Conservation (phyloP, 2,888 invertebrate species). For the Gasteruption jaculator region DNA sequence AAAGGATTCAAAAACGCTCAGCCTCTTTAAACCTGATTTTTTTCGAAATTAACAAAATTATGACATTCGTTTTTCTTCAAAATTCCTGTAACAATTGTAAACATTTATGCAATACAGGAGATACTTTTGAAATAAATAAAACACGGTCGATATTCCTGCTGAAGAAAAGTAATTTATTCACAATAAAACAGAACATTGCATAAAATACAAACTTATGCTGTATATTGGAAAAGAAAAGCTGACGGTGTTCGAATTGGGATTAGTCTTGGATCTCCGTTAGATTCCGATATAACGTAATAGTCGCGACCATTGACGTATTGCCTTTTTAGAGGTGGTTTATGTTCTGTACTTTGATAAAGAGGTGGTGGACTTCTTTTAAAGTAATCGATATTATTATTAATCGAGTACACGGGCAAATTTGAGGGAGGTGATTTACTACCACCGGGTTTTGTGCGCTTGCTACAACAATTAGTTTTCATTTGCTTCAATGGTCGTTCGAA, state of each 20-base stretch:
- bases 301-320: conserved; percentile 67
- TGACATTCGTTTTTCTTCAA: too few species aligned
- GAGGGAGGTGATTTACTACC: background rate
- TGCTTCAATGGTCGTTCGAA: conserved; percentile 18
- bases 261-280: conserved; percentile 62
- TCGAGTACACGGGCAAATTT: too few species aligned
- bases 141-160: too few species aligned
- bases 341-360: conserved; percentile 14
- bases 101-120: too few species aligned
- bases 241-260: conserved; percentile 74
- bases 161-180: too few species aligned
- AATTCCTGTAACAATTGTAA: too few species aligned
- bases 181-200: too few species aligned
- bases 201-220: conserved; percentile 28
- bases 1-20: too few species aligned
- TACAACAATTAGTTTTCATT: conserved; percentile 7
- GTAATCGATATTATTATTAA: background rate
- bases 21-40: too few species aligned
- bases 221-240: conserved; percentile 68
- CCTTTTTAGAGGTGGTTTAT: conserved; percentile 17
- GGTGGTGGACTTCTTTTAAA: conserved; percentile 23
- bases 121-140: too few species aligned
- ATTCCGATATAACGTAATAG: conserved; percentile 65
- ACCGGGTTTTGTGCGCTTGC: conserved; percentile 6
- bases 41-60: too few species aligned